Evolutionary conservation across 2,888 invertebrate genomes (phyloP).

Genomic region (Molanna angustata): DNA sequence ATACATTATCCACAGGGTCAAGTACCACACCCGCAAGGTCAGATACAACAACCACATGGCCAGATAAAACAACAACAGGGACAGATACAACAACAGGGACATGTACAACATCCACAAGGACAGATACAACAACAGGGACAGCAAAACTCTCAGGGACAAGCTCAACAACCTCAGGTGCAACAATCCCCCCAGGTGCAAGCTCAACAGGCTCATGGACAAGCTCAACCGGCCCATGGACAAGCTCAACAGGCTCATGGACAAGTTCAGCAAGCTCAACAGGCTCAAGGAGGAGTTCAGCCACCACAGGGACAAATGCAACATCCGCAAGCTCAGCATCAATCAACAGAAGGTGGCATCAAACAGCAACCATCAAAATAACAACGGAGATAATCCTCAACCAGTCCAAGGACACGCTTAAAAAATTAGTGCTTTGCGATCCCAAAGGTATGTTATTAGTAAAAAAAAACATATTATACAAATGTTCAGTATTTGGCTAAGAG

Average conservation of each 20-base stretch:
- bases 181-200: conserved; percentile 46
- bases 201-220: conserved; percentile 34
- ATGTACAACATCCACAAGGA: conserved; percentile 33
- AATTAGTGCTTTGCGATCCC: too few species aligned
- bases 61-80: conserved; percentile 34
- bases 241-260: conserved; percentile 34
- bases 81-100: conserved; percentile 33
- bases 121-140: conserved; percentile 34
- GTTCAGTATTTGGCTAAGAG: too few species aligned
- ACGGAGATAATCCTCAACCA: too few species aligned
- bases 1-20: conserved; percentile 34
- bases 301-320: conserved; percentile 29
- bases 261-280: conserved; percentile 33
- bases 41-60: conserved; percentile 27
- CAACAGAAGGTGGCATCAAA: too few species aligned
- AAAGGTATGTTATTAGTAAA: too few species aligned
- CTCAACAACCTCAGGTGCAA: conserved; percentile 38
- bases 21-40: conserved; percentile 37
- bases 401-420: too few species aligned
- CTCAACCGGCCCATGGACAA: conserved; percentile 5
- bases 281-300: conserved; percentile 32
- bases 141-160: conserved; percentile 35
- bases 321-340: conserved; percentile 36
- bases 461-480: too few species aligned
- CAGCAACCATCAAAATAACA: too few species aligned